phyloP scores from a whole-genome alignment of 1,140 invertebrate genomes.

The Apis florea region DNA sequence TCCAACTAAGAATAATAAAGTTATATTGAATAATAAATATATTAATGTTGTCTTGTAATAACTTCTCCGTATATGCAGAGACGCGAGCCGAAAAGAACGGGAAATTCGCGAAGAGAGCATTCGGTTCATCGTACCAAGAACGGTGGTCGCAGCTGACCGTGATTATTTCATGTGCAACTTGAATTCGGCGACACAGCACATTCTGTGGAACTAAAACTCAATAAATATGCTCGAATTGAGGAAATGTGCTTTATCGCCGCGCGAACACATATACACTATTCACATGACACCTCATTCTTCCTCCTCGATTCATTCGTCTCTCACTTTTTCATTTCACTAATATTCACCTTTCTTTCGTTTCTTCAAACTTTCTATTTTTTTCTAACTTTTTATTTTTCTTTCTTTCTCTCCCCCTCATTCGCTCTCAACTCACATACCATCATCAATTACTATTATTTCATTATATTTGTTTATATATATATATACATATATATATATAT shows the following conservation, averaged over 20 bases:
- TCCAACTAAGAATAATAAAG: background rate
- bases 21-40: background rate
- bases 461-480: slow-evolving; percentile 19
- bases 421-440: background rate
- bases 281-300: slow-evolving; percentile 22
- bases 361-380: background rate
- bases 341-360: slow-evolving; percentile 17
- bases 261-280: slow-evolving; percentile 22
- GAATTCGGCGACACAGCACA: slow-evolving; percentile 67
- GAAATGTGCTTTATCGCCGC: slow-evolving; percentile 72
- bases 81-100: background rate
- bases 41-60: too few relatives aligned
- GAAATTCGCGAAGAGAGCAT: background rate
- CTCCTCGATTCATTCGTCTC: background rate
- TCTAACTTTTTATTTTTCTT: background rate
- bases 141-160: slow-evolving; percentile 52
- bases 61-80: background rate
- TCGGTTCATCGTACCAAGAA: slow-evolving; percentile 60
- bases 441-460: slow-evolving; percentile 53
- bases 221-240: slow-evolving; percentile 70
- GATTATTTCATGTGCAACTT: slow-evolving; percentile 63
- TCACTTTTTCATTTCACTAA: background rate
- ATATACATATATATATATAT: slow-evolving; percentile 13
- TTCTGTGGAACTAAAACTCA: slow-evolving; percentile 65
- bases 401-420: background rate